Percentiles rank a stretch among this genome's conserved stretches.
These are phyloP conservation scores for Zoanthus solanderi DNA, from an alignment of 92 coral and sea anemone species.

Conservation along the genomic window DNA sequence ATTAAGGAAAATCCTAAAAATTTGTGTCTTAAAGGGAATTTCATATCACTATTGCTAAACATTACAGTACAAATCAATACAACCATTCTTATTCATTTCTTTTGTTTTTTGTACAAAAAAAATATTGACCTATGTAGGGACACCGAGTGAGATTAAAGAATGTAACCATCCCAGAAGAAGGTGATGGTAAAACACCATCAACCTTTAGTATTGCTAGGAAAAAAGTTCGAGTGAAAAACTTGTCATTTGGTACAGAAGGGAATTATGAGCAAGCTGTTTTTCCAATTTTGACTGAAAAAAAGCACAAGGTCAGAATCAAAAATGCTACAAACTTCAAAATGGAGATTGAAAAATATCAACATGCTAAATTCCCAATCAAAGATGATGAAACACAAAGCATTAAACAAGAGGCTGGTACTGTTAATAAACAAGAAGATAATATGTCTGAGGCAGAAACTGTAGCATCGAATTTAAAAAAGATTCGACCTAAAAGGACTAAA, in stretches of 20 bases:
- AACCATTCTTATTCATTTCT: neutral
- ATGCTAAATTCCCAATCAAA: constrained; percentile 12
- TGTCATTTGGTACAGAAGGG: neutral
- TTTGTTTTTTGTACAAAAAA: neutral
- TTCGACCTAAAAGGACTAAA: constrained; percentile 28
- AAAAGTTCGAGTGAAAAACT: constrained; percentile 38
- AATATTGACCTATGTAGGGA: neutral
- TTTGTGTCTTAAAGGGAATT: too few relatives aligned
- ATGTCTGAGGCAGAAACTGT: constrained; percentile 9
- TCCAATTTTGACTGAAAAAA: neutral
- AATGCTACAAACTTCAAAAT: constrained; percentile 1
- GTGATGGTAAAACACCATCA: neutral
- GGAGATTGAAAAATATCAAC: neutral
- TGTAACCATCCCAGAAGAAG: constrained; percentile 48
- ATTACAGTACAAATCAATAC: too few relatives aligned
- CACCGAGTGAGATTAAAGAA: constrained; percentile 52
- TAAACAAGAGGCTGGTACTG: neutral
- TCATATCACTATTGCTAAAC: too few relatives aligned
- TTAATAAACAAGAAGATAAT: neutral
- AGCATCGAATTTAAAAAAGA: neutral
- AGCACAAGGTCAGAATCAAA: constrained; percentile 36
- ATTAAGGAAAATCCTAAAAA: too few relatives aligned
- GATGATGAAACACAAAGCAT: neutral
- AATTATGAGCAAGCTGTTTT: constrained; percentile 22
- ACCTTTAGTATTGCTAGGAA: neutral